Conservation (phyloP, 2,113 vertebrate genomes). For the Rhea americana region DNA sequence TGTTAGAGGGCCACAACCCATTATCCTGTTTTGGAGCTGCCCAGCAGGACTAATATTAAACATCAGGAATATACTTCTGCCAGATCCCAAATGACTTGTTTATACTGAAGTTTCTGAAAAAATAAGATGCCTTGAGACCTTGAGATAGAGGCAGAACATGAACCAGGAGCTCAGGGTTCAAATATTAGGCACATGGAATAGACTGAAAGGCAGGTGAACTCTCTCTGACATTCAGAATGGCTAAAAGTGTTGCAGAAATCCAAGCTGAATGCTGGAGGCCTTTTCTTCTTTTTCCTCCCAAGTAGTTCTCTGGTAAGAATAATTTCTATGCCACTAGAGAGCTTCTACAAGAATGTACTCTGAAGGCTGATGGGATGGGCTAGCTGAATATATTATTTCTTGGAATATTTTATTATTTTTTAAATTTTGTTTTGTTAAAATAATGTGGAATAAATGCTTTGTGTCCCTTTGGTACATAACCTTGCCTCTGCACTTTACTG, state of each 20-base stretch:
- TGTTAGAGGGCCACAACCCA: not conserved
- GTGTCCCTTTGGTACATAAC: not conserved
- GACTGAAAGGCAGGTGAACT: not conserved
- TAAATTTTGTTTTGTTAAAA: not conserved
- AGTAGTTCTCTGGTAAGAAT: not conserved
- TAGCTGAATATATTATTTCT: not conserved
- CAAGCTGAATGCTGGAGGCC: not conserved
- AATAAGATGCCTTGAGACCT: not conserved
- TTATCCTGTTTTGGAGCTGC: not conserved
- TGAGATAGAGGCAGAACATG: not conserved
- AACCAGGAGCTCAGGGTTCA: not conserved
- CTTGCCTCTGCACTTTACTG: not conserved
- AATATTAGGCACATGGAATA: not conserved
- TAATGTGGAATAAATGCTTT: not conserved
- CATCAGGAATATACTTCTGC: not conserved
- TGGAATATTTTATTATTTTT: not conserved
- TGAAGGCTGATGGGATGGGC: not conserved
- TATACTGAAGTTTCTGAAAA: conserved; percentile 1
- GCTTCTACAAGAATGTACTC: not conserved
- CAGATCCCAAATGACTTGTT: not conserved
- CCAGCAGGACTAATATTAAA: not conserved
- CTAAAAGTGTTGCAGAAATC: conserved; percentile 3
- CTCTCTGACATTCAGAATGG: not conserved
- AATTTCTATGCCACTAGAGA: conserved; percentile 26
- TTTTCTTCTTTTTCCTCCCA: conserved; percentile 14